Evolutionary conservation across 2,797 vertebrate species (phyloP).

Genomic region (Neomorphus geoffroyi): DNA sequence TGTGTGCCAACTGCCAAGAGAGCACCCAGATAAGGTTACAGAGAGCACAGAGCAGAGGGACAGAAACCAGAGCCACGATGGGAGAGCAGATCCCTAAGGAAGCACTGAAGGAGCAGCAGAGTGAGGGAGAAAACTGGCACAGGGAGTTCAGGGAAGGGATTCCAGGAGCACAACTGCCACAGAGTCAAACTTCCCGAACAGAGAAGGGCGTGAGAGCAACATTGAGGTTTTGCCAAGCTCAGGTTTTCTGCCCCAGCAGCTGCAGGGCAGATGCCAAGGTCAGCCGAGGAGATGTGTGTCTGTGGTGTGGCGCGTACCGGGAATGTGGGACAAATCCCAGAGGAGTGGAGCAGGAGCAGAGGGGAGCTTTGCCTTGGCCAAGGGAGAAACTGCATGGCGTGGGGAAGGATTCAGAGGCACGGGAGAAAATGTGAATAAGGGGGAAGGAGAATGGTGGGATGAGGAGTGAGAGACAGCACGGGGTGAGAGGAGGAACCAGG

Average conservation of each 20-base stretch:
- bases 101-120: background rate
- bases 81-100: background rate
- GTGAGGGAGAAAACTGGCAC: background rate
- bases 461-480: background rate
- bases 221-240: background rate
- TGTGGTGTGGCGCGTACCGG: background rate
- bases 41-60: background rate
- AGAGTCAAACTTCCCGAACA: background rate
- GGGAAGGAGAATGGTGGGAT: background rate
- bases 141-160: background rate
- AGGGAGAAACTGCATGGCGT: background rate
- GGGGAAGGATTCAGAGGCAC: background rate
- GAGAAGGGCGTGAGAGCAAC: background rate
- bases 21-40: background rate
- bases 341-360: background rate
- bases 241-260: background rate
- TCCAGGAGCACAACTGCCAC: background rate
- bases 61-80: background rate
- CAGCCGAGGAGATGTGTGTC: background rate
- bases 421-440: background rate
- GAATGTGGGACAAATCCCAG: background rate
- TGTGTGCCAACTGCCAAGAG: background rate
- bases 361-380: background rate
- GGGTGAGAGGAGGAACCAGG: background rate
- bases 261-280: background rate